Base-by-base conservation (phyloP, 2,113 vertebrate species). In the Desmodus rotundus region DNA sequence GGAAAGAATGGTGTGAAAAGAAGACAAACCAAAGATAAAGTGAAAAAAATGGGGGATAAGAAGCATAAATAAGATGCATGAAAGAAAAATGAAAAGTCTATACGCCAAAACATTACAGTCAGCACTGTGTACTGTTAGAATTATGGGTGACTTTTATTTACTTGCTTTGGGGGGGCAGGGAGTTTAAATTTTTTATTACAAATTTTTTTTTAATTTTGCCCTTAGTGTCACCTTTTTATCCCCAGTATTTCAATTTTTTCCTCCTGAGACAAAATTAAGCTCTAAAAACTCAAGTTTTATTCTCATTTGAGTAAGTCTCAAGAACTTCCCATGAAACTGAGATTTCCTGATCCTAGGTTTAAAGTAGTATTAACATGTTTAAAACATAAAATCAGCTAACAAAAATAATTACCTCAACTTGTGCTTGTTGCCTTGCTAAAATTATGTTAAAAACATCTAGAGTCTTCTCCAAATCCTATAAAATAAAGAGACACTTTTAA, bases 401-500 rank as follows among this genome's bases (percentile, higher is more conserved):
- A 97, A 97, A 97, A 77, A 96, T 91, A 74, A 83, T 97, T 98
- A 99, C 99, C 99, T 99, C 99, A 97, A 99, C 99, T 95, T 99
- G 99, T 17, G 99, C 99, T 98, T 99, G 99, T 61, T 99, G 99
- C 43, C 99, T 99, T 85, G 98, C 99, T 97, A 99, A 97, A 28
- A 99, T 97, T 94, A 99, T 99, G 97, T 99, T 99, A 97, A 99
- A 99, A 72, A 99, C 99, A 63, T 99, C 99, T 33, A 99, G 98
- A 56, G 97, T 92, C 89, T 99, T 99, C 98, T 99, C 99, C 82
- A 99, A 97, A 45, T 99, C 99, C 99, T 99, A 96, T 8, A 91
- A 95, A 94, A 94, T 1, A 91, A 83, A 98, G 17, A 13, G 52
- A 94, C 5, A 95, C 47, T 20, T 47, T 20, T 54, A 80, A 96